Percentiles rank a stretch among this genome's conserved stretches.
Evolutionary conservation across 2,888 invertebrate species (phyloP).

Genomic region (Macaria notata): DNA sequence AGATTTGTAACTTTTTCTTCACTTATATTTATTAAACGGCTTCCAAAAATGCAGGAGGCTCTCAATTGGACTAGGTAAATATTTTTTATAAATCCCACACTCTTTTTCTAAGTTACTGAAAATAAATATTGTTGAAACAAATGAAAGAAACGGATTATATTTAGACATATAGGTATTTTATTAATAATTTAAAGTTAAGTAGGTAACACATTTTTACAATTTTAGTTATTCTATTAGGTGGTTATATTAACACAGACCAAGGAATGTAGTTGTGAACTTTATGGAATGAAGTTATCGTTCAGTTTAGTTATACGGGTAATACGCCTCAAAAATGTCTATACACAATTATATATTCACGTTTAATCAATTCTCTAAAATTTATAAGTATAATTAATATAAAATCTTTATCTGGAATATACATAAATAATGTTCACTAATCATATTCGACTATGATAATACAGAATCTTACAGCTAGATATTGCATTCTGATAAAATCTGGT

Average conservation of each 20-base stretch:
- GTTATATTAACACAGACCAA: constrained; percentile 12
- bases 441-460: constrained; percentile 79
- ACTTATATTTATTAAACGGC: no score
- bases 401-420: constrained; percentile 69
- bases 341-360: constrained; percentile 60
- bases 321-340: constrained; percentile 32
- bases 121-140: no score
- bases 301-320: no score
- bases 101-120: no score
- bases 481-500: constrained; percentile 81
- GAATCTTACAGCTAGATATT: constrained; percentile 77
- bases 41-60: no score
- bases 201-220: constrained; percentile 64
- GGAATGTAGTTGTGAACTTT: no score
- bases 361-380: constrained; percentile 35
- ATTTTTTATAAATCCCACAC: no score
- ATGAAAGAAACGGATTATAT: constrained; percentile 14
- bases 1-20: no score
- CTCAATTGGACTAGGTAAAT: no score
- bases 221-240: constrained; percentile 30
- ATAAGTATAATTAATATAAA: constrained; percentile 53
- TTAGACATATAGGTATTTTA: constrained; percentile 49
- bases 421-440: constrained; percentile 69
- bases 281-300: no score
- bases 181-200: constrained; percentile 72